These are phyloP conservation scores for Drosophila borborema DNA, from an alignment of 2,888 invertebrate genomes.

Conservation along the genomic window DNA sequence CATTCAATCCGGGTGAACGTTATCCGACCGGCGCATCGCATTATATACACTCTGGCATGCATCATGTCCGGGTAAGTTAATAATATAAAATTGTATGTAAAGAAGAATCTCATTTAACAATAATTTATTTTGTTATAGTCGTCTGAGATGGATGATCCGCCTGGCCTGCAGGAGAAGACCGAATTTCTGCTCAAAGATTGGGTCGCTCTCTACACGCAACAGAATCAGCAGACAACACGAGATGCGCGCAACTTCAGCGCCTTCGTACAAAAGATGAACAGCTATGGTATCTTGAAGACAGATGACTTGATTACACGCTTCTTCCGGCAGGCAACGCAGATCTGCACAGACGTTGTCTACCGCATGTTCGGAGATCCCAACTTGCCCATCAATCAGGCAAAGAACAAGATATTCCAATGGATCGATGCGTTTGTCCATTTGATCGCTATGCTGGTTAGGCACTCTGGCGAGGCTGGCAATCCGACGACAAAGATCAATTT, in stretches of 20 bases:
- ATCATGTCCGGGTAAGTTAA: slow-evolving; percentile 89
- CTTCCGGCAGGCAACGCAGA: slow-evolving; percentile 97
- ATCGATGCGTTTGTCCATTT: slow-evolving; percentile 97
- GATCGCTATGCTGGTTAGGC: slow-evolving; percentile 97
- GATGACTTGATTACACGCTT: slow-evolving; percentile 99
- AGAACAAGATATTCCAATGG: slow-evolving; percentile 97
- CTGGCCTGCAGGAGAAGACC: slow-evolving; percentile 97
- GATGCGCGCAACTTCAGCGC: slow-evolving; percentile 96
- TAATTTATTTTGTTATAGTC: slow-evolving; percentile 84
- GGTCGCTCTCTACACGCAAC: slow-evolving; percentile 93
- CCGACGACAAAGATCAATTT: slow-evolving; percentile 97
- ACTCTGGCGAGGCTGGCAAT: slow-evolving; percentile 95
- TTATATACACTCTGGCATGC: slow-evolving; percentile 96
- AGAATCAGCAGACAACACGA: slow-evolving; percentile 88
- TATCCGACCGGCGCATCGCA: slow-evolving; percentile 92
- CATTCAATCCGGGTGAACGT: slow-evolving; percentile 88
- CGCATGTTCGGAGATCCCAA: slow-evolving; percentile 91
- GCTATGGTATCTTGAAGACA: slow-evolving; percentile 97
- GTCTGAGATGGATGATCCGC: slow-evolving; percentile 96
- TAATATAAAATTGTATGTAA: not conserved
- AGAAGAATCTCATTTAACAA: too few relatives aligned
- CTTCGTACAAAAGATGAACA: slow-evolving; percentile 98
- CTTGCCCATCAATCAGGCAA: slow-evolving; percentile 88
- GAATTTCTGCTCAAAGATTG: slow-evolving; percentile 97
- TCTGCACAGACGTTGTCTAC: slow-evolving; percentile 98